A percentile compares a stretch with the other conserved stretches of the same genome.
Conservation (phyloP, 2,888 invertebrate genomes). For the Drosophila anomalata region DNA sequence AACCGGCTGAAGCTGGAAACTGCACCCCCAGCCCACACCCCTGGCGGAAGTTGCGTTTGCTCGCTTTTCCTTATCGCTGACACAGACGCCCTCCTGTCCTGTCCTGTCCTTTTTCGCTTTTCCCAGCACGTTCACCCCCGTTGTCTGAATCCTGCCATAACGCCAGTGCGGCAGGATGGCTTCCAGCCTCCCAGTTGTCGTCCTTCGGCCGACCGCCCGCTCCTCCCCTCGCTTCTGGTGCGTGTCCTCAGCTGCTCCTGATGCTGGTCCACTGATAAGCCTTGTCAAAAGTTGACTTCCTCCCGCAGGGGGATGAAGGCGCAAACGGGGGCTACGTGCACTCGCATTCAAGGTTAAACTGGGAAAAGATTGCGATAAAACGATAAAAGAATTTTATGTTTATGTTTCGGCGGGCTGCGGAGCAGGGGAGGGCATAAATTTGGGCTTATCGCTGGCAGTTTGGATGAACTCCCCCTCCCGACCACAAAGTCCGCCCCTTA, state of each 20-base stretch:
- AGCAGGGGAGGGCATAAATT: slow-evolving; percentile 58
- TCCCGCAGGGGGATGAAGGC: slow-evolving; percentile 28
- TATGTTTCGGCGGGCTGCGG: slow-evolving; percentile 14
- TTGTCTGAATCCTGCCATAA: background rate
- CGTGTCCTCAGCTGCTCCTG: slow-evolving; percentile 41
- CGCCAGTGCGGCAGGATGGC: background rate
- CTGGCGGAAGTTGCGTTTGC: slow-evolving; percentile 24
- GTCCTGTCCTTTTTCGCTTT: slow-evolving; percentile 2
- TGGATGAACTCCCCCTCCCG: slow-evolving; percentile 28
- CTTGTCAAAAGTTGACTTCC: slow-evolving; percentile 50
- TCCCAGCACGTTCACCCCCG: slow-evolving; percentile 26
- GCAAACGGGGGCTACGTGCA: slow-evolving; percentile 55
- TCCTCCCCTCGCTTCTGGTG: slow-evolving; percentile 22
- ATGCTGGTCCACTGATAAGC: slow-evolving; percentile 61
- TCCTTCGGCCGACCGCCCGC: background rate
- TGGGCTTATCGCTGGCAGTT: slow-evolving; percentile 63
- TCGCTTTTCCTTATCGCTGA: slow-evolving; percentile 37
- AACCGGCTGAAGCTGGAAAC: slow-evolving; percentile 17
- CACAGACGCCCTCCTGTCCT: slow-evolving; percentile 30
- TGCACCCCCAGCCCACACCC: background rate
- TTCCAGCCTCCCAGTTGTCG: slow-evolving; percentile 2
- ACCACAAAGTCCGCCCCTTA: slow-evolving; percentile 20
- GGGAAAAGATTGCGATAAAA: slow-evolving; percentile 57
- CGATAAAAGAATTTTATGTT: slow-evolving; percentile 45
- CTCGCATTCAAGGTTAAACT: slow-evolving; percentile 75